Percentiles rank a stretch among this genome's conserved stretches.
phyloP scores from a whole-genome alignment of 2,888 invertebrate species.

The Melangyna quadrimaculata region DNA sequence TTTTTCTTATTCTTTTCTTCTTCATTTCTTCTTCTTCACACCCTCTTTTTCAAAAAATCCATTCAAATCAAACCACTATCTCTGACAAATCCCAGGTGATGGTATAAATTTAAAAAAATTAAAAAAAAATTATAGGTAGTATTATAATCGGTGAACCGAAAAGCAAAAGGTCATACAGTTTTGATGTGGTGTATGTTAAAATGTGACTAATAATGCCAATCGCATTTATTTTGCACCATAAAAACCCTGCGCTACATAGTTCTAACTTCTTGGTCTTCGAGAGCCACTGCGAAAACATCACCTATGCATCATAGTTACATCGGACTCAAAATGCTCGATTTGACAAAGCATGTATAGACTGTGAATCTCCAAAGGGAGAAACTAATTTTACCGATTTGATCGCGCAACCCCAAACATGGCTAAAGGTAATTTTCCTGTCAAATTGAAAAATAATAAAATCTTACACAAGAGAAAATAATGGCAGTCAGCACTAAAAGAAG shows the following conservation, averaged over 20 bases:
- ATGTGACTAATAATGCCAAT: background rate
- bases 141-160: too few species aligned
- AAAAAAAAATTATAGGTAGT: too few species aligned
- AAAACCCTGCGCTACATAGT: background rate
- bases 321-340: background rate
- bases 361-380: slow-evolving; percentile 30
- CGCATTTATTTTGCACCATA: background rate
- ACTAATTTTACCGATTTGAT: slow-evolving; percentile 57
- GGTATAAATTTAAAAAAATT: too few species aligned
- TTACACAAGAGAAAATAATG: slow-evolving; percentile 31
- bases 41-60: too few species aligned
- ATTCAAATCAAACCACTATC: too few species aligned
- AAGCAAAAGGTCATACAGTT: background rate
- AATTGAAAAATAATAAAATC: slow-evolving; percentile 59
- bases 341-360: background rate
- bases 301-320: background rate
- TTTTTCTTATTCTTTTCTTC: too few species aligned
- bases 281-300: background rate
- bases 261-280: background rate
- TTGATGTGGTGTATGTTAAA: background rate
- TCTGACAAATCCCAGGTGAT: too few species aligned
- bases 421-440: slow-evolving; percentile 69
- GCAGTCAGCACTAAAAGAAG: slow-evolving; percentile 24
- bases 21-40: too few species aligned
- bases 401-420: slow-evolving; percentile 60